Conservation (phyloP, 2,888 invertebrate genomes). For the Pristionchus arcanus region DNA sequence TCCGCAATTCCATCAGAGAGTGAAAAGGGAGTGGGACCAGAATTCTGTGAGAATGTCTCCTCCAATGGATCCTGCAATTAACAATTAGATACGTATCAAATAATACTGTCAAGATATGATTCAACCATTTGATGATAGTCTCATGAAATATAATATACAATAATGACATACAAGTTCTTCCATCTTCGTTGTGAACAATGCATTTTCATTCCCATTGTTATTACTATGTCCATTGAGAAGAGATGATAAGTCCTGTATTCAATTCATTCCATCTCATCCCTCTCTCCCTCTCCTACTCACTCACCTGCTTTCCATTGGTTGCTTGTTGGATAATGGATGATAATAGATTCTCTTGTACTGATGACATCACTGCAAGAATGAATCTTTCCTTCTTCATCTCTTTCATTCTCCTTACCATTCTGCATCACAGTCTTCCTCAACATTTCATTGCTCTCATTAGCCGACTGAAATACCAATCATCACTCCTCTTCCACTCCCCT, state of each 20-base stretch:
- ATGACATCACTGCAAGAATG: slow-evolving; percentile 51
- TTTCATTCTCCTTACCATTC: slow-evolving; percentile 31
- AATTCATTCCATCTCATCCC: neutral
- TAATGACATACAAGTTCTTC: slow-evolving; percentile 18
- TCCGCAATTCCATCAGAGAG: slow-evolving; percentile 48
- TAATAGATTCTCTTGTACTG: slow-evolving; percentile 66
- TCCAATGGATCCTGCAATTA: slow-evolving; percentile 17
- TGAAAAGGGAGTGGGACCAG: slow-evolving; percentile 51
- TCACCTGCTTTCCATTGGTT: slow-evolving; percentile 25
- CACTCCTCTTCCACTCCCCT: neutral
- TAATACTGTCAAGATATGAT: too few relatives aligned
- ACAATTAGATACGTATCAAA: neutral
- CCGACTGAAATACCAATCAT: neutral
- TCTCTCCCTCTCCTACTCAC: neutral
- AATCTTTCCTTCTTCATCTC: neutral
- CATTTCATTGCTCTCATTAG: slow-evolving; percentile 42
- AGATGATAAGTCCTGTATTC: slow-evolving; percentile 14
- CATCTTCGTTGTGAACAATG: neutral
- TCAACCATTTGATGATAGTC: neutral
- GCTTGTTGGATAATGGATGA: slow-evolving; percentile 67
- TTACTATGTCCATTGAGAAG: slow-evolving; percentile 11
- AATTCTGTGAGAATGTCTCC: neutral
- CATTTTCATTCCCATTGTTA: slow-evolving; percentile 31
- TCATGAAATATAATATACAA: neutral
- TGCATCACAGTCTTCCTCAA: slow-evolving; percentile 49